These are phyloP conservation scores for Drosophila insularis DNA, from an alignment of 1,140 invertebrate genomes.

Conservation along the genomic window DNA sequence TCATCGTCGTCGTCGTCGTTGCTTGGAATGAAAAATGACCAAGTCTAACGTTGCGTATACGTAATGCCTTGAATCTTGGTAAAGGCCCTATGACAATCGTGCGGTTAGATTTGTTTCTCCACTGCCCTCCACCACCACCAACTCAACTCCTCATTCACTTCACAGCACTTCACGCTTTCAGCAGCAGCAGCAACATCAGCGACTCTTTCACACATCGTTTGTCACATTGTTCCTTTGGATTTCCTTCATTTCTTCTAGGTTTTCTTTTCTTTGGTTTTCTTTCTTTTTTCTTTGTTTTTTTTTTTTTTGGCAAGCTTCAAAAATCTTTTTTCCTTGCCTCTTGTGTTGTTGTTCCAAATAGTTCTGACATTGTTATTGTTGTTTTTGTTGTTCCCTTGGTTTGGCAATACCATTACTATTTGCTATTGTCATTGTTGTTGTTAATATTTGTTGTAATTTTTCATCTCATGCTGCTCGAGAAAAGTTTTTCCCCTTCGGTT, in stretches of 20 bases:
- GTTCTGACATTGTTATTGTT: constrained; percentile 16
- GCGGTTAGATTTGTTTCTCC: constrained; percentile 61
- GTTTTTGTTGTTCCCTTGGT: constrained; percentile 43
- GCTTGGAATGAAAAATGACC: constrained; percentile 75
- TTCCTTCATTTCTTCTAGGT: constrained; percentile 25
- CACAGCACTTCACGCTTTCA: constrained; percentile 56
- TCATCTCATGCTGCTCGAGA: constrained; percentile 54
- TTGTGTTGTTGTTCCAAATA: constrained; percentile 26
- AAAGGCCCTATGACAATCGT: constrained; percentile 66
- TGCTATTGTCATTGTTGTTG: constrained; percentile 73
- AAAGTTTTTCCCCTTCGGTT: constrained; percentile 17
- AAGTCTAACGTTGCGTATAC: constrained; percentile 69
- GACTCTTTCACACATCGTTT: constrained; percentile 78
- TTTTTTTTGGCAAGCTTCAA: constrained; percentile 40
- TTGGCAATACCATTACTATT: constrained; percentile 77
- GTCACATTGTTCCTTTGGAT: constrained; percentile 72
- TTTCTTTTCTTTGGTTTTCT: constrained; percentile 20
- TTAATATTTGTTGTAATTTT: constrained; percentile 80
- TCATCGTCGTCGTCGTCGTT: constrained; percentile 35
- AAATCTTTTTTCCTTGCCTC: constrained; percentile 47
- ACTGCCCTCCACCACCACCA: background rate
- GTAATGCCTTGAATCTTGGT: constrained; percentile 45
- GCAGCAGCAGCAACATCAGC: constrained; percentile 36
- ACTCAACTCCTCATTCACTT: constrained; percentile 7
- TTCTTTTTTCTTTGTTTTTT: constrained; percentile 18